phyloP scores from a whole-genome alignment of 2,888 invertebrate species.

The Calliphora vomitoria region DNA sequence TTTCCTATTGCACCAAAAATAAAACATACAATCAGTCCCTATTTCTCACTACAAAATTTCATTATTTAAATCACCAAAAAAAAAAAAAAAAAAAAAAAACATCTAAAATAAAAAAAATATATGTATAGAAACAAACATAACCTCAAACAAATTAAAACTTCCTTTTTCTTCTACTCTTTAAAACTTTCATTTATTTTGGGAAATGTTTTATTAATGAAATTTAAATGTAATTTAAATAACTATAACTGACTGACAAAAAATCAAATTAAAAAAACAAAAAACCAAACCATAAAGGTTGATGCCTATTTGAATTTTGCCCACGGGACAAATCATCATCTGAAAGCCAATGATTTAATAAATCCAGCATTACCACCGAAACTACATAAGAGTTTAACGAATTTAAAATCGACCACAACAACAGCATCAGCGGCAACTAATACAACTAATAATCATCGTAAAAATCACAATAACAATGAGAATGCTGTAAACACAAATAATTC shows the following conservation, averaged over 20 bases:
- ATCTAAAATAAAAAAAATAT: too few species aligned
- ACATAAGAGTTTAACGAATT: conserved; percentile 84
- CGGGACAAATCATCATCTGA: conserved; percentile 77
- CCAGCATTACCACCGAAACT: conserved; percentile 85
- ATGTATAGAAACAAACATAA: conserved; percentile 50
- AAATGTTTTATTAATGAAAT: conserved; percentile 66
- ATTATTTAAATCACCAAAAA: conserved; percentile 61
- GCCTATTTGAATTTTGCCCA: conserved; percentile 82
- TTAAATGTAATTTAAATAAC: conserved; percentile 22
- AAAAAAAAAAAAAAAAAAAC: conserved; percentile 31
- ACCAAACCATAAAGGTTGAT: conserved; percentile 78
- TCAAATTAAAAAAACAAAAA: conserved; percentile 7
- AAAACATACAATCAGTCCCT: conserved; percentile 59
- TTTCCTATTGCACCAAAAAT: conserved; percentile 70
- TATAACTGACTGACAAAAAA: conserved; percentile 33
- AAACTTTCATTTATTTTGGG: conserved; percentile 67
- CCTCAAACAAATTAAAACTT: conserved; percentile 53
- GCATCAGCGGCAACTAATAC: conserved; percentile 46
- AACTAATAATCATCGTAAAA: conserved; percentile 57
- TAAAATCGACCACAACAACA: conserved; percentile 78
- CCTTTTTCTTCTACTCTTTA: conserved; percentile 64
- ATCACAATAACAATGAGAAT: conserved; percentile 71
- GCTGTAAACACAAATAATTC: conserved; percentile 71
- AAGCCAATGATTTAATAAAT: conserved; percentile 80
- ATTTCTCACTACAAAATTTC: conserved; percentile 60